phyloP scores from a whole-genome alignment of 2,113 vertebrate genomes.

The Nymphicus hollandicus region DNA sequence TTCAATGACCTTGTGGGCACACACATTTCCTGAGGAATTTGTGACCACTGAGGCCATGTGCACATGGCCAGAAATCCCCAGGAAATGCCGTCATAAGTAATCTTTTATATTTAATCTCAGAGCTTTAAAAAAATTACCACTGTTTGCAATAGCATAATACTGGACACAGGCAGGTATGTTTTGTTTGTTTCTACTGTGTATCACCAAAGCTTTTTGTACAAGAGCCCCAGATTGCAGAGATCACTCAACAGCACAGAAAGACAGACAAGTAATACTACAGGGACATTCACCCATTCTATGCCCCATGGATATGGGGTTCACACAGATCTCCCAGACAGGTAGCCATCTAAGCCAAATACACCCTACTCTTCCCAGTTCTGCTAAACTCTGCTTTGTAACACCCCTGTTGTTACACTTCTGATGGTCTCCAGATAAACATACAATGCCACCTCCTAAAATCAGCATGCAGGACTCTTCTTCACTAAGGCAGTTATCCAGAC shows the following conservation, averaged over 20 bases:
- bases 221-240: background rate
- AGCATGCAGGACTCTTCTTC: background rate
- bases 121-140: background rate
- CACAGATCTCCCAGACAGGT: background rate
- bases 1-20: background rate
- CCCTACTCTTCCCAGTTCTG: background rate
- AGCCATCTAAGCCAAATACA: background rate
- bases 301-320: background rate
- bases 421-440: background rate
- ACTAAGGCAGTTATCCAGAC: background rate
- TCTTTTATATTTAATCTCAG: background rate
- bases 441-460: background rate
- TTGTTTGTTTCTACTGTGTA: background rate
- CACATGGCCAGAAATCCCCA: background rate
- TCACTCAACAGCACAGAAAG: background rate
- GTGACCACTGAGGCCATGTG: background rate
- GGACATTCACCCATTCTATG: background rate
- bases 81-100: background rate
- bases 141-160: background rate
- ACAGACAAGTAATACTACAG: background rate
- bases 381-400: background rate
- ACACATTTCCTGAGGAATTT: slow-evolving; percentile 31
- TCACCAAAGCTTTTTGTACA: background rate
- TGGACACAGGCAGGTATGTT: background rate
- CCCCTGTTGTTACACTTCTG: background rate